A percentile compares a stretch with the other conserved stretches of the same genome.
These are phyloP conservation scores for Pachyseris speciosa DNA, from an alignment of 64 coral and sea anemone species.

Conservation along the genomic window DNA sequence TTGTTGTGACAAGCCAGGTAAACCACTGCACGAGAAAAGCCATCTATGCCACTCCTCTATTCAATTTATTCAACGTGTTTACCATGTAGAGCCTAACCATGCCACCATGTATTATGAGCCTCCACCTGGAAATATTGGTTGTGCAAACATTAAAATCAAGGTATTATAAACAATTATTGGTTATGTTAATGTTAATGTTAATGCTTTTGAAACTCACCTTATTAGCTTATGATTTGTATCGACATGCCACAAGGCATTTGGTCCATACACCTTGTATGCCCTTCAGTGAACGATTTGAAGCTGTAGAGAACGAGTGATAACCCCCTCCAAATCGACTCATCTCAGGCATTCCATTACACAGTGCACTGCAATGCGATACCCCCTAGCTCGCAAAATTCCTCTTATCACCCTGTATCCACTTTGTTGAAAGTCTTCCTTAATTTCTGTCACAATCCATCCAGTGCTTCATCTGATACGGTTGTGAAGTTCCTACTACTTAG, in stretches of 20 bases:
- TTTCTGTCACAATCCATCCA: conserved; percentile 22
- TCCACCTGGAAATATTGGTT: neutral
- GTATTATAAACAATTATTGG: neutral
- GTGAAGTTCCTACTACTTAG: neutral
- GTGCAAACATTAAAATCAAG: neutral
- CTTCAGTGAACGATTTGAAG: conserved; percentile 7
- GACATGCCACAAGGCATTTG: conserved; percentile 13
- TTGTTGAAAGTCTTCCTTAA: conserved; percentile 31
- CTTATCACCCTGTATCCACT: conserved; percentile 24
- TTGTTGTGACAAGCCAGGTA: conserved; percentile 9
- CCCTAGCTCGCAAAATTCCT: neutral
- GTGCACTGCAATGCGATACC: conserved; percentile 20
- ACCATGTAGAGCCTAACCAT: too few relatives aligned
- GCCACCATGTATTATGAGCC: conserved; percentile 6
- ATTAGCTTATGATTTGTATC: conserved; percentile 34
- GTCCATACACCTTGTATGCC: conserved; percentile 36
- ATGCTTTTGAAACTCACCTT: neutral
- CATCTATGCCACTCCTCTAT: conserved; percentile 18
- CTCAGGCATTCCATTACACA: conserved; percentile 26
- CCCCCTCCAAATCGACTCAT: conserved; percentile 35
- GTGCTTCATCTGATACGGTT: conserved; percentile 23
- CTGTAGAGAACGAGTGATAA: conserved; percentile 36
- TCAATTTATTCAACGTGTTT: too few relatives aligned
- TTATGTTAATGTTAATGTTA: too few relatives aligned
- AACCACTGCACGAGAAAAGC: conserved; percentile 12